phyloP scores from a whole-genome alignment of 2,113 vertebrate genomes.

The Azemiops feae region DNA sequence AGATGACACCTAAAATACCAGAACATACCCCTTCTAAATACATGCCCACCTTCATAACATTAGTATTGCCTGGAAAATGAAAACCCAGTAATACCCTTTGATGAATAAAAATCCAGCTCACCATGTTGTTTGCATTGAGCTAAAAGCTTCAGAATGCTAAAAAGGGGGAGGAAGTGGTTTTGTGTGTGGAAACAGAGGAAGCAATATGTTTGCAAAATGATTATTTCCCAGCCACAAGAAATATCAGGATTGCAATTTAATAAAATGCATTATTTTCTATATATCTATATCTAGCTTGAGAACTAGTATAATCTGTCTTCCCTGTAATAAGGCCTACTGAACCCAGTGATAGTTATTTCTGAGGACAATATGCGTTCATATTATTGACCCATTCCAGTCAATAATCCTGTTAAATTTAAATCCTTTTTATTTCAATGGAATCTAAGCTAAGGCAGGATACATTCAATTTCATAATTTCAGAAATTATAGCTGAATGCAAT shows the following conservation, averaged over 20 bases:
- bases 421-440: neutral
- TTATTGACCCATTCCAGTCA: neutral
- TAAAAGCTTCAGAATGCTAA: neutral
- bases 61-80: neutral
- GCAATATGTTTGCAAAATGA: no score
- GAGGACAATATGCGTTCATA: no score
- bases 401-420: neutral
- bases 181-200: neutral
- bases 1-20: neutral
- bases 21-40: neutral
- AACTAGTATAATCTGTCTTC: neutral
- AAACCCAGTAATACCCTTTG: neutral
- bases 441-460: neutral
- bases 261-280: neutral
- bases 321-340: no score
- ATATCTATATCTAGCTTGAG: no score
- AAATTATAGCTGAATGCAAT: neutral
- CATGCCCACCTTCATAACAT: neutral
- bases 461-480: neutral
- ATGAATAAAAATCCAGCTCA: neutral
- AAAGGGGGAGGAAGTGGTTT: neutral
- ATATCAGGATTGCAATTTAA: neutral
- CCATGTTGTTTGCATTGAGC: neutral
- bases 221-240: neutral
- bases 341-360: no score